A percentile compares a stretch with the other conserved stretches of the same genome.
phyloP scores from a whole-genome alignment of 2,888 invertebrate genomes.

The Eupithecia pulchellata region DNA sequence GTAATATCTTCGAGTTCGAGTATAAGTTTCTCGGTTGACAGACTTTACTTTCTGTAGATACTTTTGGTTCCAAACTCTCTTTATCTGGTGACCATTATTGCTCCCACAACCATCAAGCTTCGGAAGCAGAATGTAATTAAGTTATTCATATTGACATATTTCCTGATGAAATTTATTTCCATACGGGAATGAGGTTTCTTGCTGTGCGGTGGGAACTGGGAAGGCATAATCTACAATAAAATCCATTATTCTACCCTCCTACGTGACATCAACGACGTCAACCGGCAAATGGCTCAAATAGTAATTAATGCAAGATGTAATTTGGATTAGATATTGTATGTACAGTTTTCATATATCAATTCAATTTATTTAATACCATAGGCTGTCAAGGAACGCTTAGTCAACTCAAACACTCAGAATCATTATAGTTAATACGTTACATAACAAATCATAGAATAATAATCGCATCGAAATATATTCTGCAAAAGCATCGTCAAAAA shows the following conservation, averaged over 20 bases:
- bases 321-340: too few species aligned
- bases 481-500: too few species aligned
- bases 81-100: background rate
- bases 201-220: background rate
- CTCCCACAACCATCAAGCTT: background rate
- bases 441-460: too few species aligned
- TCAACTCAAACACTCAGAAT: too few species aligned
- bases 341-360: too few species aligned
- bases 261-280: too few species aligned
- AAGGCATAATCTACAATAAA: background rate
- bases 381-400: too few species aligned
- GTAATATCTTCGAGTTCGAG: conserved; percentile 21
- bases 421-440: too few species aligned
- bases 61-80: conserved; percentile 6
- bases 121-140: background rate
- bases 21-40: conserved; percentile 18
- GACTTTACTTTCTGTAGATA: conserved; percentile 10
- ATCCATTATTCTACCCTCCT: background rate
- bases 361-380: too few species aligned
- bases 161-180: background rate
- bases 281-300: too few species aligned
- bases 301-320: too few species aligned
- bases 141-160: conserved; percentile 4
- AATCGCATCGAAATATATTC: too few species aligned
- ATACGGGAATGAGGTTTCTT: background rate